Percentiles rank a stretch among this genome's conserved stretches.
phyloP scores from a whole-genome alignment of 2,113 vertebrate genomes.

The Willisornis vidua region DNA sequence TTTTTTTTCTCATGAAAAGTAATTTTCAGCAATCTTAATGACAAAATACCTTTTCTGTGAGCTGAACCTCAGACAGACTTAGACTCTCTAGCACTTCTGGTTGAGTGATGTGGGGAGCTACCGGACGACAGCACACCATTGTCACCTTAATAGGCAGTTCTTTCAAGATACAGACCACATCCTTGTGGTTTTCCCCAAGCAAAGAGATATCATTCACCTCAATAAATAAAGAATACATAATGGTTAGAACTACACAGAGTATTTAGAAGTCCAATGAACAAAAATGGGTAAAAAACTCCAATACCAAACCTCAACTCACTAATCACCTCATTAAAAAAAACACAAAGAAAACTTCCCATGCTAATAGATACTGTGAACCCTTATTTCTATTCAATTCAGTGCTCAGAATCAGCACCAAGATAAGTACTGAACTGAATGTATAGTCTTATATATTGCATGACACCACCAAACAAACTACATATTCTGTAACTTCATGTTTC shows the following conservation, averaged over 20 bases:
- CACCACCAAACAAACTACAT: neutral
- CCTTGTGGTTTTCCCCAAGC: conserved; percentile 91
- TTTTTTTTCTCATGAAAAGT: neutral
- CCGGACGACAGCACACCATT: conserved; percentile 89
- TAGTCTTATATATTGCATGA: neutral
- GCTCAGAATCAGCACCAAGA: neutral
- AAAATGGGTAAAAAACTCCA: neutral
- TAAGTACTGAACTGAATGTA: neutral
- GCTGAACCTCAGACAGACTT: conserved; percentile 60
- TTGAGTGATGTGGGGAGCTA: conserved; percentile 66
- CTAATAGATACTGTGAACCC: neutral
- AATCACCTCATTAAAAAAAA: neutral
- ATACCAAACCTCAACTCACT: neutral
- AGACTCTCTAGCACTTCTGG: conserved; percentile 65
- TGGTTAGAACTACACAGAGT: neutral
- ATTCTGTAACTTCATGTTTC: neutral
- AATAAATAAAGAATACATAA: neutral
- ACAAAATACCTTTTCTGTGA: conserved; percentile 72
- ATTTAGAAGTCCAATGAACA: neutral
- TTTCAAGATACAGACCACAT: conserved; percentile 92
- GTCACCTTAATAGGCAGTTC: conserved; percentile 88
- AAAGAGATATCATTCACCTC: conserved; percentile 92
- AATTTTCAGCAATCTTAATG: neutral
- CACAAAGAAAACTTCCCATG: neutral
- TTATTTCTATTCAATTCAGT: neutral